These are phyloP conservation scores for Caenorhabditis brenneri DNA, from an alignment of 1,140 invertebrate species.

Conservation along the genomic window DNA sequence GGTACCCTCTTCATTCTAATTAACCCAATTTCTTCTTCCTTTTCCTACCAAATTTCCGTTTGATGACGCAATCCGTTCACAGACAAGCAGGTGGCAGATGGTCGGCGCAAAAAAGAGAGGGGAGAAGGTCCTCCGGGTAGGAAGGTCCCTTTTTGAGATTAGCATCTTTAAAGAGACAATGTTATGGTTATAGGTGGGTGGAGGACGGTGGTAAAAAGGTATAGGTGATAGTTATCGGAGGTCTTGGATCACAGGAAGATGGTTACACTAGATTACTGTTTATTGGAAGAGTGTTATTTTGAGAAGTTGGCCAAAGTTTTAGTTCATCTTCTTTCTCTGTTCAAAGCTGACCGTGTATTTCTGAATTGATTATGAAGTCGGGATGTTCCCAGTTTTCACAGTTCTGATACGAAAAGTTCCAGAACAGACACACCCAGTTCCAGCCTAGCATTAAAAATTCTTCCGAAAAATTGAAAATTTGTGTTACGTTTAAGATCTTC, in stretches of 20 bases:
- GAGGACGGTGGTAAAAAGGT: background rate
- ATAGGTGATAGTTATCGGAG: constrained; percentile 8
- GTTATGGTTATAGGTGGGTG: constrained; percentile 7
- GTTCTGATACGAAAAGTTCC: no score
- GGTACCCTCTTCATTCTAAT: constrained; percentile 36
- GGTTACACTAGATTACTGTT: background rate
- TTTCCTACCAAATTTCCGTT: constrained; percentile 26
- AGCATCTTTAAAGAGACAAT: constrained; percentile 14
- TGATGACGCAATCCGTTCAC: constrained; percentile 29
- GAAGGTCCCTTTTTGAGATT: constrained; percentile 35
- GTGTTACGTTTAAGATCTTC: no score
- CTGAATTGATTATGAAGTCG: no score
- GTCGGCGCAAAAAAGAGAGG: background rate
- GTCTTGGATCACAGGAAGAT: background rate
- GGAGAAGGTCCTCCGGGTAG: background rate
- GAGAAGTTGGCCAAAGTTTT: no score
- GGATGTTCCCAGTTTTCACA: no score
- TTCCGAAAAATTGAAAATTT: no score
- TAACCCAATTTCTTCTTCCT: constrained; percentile 13
- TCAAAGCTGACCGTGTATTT: background rate
- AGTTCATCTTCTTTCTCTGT: background rate
- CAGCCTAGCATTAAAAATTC: no score
- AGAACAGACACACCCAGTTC: no score
- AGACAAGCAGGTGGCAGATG: constrained; percentile 34
- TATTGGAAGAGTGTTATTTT: background rate